A percentile compares a stretch with the other conserved stretches of the same genome.
These are phyloP conservation scores for Brenthis hecate DNA, from an alignment of 2,888 invertebrate species.

Conservation along the genomic window DNA sequence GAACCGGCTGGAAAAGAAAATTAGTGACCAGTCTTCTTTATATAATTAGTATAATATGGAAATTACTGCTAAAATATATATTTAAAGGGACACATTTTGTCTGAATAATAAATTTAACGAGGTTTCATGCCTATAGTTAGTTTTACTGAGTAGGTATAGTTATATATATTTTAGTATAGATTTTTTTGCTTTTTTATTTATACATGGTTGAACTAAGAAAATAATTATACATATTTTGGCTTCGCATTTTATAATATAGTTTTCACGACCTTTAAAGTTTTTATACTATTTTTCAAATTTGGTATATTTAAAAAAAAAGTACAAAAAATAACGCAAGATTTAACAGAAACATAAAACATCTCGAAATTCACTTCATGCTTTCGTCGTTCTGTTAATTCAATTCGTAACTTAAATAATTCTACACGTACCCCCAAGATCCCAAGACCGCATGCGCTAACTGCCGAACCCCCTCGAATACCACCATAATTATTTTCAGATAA, in stretches of 20 bases:
- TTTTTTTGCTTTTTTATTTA: too few relatives aligned
- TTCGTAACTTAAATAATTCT: conserved; percentile 11
- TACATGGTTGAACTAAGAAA: too few relatives aligned
- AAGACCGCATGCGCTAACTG: conserved; percentile 42
- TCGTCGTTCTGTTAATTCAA: conserved; percentile 9
- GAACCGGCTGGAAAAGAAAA: conserved; percentile 42
- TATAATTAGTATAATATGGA: conserved; percentile 38
- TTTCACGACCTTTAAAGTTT: too few relatives aligned
- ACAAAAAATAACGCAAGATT: not conserved
- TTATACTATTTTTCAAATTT: not conserved
- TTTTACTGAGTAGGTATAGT: too few relatives aligned
- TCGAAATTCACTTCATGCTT: not conserved
- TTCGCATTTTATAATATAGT: too few relatives aligned
- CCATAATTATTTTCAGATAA: conserved; percentile 41
- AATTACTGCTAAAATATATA: conserved; percentile 19
- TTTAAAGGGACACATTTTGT: conserved; percentile 6
- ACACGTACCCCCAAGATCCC: conserved; percentile 28
- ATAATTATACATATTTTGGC: too few relatives aligned
- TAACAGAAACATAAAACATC: not conserved
- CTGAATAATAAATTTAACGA: not conserved
- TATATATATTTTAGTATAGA: too few relatives aligned
- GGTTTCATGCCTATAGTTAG: too few relatives aligned
- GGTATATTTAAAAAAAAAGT: too few relatives aligned
- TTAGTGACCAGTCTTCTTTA: conserved; percentile 28
- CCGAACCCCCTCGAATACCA: conserved; percentile 38